Percentiles rank a stretch among this genome's conserved stretches.
Evolutionary conservation across 2,888 invertebrate genomes (phyloP).

Genomic region (Cremastobaeus sp.): DNA sequence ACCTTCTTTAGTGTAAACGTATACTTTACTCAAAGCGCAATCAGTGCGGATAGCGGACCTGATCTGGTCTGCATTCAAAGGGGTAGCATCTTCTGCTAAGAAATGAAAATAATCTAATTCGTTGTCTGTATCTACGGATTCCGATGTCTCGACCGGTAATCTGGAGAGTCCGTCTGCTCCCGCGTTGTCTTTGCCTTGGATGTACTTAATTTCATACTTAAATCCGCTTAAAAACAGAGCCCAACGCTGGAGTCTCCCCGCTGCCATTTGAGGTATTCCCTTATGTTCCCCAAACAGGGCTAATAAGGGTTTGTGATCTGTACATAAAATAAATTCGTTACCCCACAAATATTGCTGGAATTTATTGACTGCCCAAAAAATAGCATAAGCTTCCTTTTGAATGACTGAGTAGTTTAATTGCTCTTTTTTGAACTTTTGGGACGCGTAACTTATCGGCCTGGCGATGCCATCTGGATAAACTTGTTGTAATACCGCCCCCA

Average conservation of each 20-base stretch:
- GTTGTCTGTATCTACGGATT: neutral
- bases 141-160: conserved; percentile 17
- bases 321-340: conserved; percentile 65
- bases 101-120: conserved; percentile 50
- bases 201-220: conserved; percentile 27
- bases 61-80: conserved; percentile 2
- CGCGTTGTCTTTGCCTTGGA: conserved; percentile 38
- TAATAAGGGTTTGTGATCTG: conserved; percentile 70
- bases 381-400: conserved; percentile 70
- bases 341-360: conserved; percentile 73
- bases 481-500: neutral
- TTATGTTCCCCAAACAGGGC: conserved; percentile 38
- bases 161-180: conserved; percentile 49
- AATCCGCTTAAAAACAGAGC: conserved; percentile 15
- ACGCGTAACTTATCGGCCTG: conserved; percentile 68
- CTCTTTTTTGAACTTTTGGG: conserved; percentile 64
- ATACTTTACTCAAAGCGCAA: conserved; percentile 36
- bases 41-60: conserved; percentile 2
- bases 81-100: conserved; percentile 25
- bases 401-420: conserved; percentile 71
- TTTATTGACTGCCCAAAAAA: conserved; percentile 69
- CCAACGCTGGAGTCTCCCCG: conserved; percentile 33
- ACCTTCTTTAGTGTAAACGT: conserved; percentile 23
- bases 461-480: conserved; percentile 31
- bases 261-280: conserved; percentile 39